These are phyloP conservation scores for Hyles lineata DNA, from an alignment of 2,888 invertebrate species.

Conservation along the genomic window DNA sequence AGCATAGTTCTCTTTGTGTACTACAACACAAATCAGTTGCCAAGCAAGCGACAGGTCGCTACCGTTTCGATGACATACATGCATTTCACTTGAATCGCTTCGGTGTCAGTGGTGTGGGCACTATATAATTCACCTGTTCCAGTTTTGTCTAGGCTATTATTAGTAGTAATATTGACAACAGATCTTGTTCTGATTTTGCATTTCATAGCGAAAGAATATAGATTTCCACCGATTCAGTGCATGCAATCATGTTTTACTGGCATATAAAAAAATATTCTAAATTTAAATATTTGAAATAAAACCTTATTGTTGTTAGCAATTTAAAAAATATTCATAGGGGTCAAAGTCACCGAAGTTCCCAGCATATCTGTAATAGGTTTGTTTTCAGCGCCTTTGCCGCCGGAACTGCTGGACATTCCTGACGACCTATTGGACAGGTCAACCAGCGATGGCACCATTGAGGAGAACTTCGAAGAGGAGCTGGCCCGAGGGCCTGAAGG, in stretches of 20 bases:
- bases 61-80: not conserved
- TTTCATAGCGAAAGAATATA: too few relatives aligned
- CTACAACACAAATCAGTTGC: not conserved
- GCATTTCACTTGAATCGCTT: not conserved
- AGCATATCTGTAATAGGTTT: slow-evolving; percentile 30
- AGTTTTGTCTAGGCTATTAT: not conserved
- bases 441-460: slow-evolving; percentile 93
- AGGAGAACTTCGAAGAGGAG: slow-evolving; percentile 96
- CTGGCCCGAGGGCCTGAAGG: slow-evolving; percentile 88
- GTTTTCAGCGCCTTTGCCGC: slow-evolving; percentile 68
- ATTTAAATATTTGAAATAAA: too few relatives aligned
- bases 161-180: not conserved
- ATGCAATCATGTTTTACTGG: too few relatives aligned
- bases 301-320: too few relatives aligned
- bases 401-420: slow-evolving; percentile 68
- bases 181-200: too few relatives aligned
- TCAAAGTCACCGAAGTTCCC: not conserved
- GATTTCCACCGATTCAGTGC: too few relatives aligned
- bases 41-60: not conserved
- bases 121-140: slow-evolving; percentile 1
- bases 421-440: slow-evolving; percentile 76
- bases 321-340: too few relatives aligned
- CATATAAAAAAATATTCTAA: too few relatives aligned
- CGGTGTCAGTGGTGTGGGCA: not conserved
- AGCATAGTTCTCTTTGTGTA: not conserved